Conservation (phyloP, 2,113 vertebrate genomes). For the Grus americana region DNA sequence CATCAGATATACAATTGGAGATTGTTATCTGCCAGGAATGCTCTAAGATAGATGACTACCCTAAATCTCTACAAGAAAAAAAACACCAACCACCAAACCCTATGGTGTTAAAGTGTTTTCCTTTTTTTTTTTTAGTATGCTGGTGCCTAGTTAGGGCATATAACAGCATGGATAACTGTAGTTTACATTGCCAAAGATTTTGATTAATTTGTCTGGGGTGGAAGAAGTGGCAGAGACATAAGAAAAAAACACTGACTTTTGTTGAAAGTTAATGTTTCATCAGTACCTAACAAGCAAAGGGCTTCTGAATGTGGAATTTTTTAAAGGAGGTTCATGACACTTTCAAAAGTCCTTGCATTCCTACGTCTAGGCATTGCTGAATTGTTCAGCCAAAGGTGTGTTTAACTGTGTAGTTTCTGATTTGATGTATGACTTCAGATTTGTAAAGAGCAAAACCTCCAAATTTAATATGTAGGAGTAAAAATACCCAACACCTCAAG, state of each 20-base stretch:
- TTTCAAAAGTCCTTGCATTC: neutral
- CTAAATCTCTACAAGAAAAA: neutral
- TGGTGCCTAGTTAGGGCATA: neutral
- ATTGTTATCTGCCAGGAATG: neutral
- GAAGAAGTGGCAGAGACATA: neutral
- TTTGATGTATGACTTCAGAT: neutral
- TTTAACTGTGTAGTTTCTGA: neutral
- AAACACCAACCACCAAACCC: neutral
- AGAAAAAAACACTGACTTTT: neutral
- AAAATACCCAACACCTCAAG: neutral
- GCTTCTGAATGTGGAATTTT: neutral
- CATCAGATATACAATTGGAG: no score
- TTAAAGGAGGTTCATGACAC: neutral
- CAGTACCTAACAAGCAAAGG: neutral
- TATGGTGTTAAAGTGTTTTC: neutral
- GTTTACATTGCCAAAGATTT: neutral
- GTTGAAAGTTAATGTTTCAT: neutral
- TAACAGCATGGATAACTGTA: neutral
- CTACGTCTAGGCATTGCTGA: neutral
- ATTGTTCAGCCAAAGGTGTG: neutral
- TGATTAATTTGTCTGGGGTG: neutral
- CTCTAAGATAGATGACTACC: neutral
- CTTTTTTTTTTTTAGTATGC: neutral
- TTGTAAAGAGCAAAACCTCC: neutral
- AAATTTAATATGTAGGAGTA: neutral